A percentile compares a stretch with the other conserved stretches of the same genome.
Evolutionary conservation across 1,140 invertebrate genomes (phyloP).

Genomic region (Amyelois transitella): DNA sequence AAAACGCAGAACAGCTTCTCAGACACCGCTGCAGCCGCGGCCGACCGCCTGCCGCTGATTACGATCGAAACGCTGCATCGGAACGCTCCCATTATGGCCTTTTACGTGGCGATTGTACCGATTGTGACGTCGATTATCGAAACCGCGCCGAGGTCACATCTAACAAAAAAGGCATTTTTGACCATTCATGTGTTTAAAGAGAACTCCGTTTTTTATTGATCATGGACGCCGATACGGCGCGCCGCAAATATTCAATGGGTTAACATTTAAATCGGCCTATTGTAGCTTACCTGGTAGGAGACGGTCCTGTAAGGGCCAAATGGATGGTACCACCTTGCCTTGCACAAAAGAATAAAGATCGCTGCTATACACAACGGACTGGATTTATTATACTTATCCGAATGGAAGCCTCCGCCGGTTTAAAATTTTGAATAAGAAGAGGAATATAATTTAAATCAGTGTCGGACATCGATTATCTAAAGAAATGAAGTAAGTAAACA

Average conservation of each 20-base stretch:
- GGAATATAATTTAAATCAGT: slow-evolving; percentile 25
- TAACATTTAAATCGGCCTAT: no score
- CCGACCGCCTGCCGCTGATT: slow-evolving; percentile 17
- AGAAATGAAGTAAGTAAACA: slow-evolving; percentile 44
- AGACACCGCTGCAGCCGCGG: slow-evolving; percentile 11
- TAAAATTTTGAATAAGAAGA: no score
- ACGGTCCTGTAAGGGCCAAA: no score
- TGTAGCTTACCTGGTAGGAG: no score
- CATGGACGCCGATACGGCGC: slow-evolving; percentile 11
- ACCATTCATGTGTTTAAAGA: slow-evolving; percentile 36
- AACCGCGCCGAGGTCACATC: slow-evolving; percentile 40
- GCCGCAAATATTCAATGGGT: slow-evolving; percentile 25
- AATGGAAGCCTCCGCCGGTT: no score
- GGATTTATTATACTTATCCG: no score
- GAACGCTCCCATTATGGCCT: slow-evolving; percentile 39
- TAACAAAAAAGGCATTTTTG: slow-evolving; percentile 21
- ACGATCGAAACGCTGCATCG: slow-evolving; percentile 32
- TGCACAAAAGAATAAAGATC: no score
- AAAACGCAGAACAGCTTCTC: slow-evolving; percentile 22
- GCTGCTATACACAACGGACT: no score
- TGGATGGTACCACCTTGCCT: no score
- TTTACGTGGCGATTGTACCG: slow-evolving; percentile 41
- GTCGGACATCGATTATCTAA: slow-evolving; percentile 29
- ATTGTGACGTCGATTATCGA: slow-evolving; percentile 40
- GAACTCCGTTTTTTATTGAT: slow-evolving; percentile 23